These are phyloP conservation scores for Synanthedon tipuliformis DNA, from an alignment of 2,888 invertebrate genomes.

Conservation along the genomic window DNA sequence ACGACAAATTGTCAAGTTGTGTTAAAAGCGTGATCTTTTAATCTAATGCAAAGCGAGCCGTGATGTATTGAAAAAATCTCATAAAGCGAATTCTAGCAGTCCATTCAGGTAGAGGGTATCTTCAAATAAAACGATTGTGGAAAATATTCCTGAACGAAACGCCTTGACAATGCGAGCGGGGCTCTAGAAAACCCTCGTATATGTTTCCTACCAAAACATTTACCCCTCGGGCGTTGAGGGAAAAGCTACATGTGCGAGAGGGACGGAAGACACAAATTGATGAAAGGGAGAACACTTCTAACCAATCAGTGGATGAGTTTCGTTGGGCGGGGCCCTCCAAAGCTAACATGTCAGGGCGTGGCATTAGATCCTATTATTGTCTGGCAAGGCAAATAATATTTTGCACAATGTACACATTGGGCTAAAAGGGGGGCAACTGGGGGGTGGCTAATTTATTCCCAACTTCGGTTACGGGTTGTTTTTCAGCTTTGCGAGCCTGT, in stretches of 20 bases:
- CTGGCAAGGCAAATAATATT: slow-evolving; percentile 80
- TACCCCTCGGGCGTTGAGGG: slow-evolving; percentile 67
- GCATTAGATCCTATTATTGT: slow-evolving; percentile 69
- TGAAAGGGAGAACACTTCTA: slow-evolving; percentile 21
- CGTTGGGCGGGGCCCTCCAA: slow-evolving; percentile 51
- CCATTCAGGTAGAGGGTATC: slow-evolving; percentile 58
- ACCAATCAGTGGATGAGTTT: slow-evolving; percentile 38
- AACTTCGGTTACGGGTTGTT: slow-evolving; percentile 70
- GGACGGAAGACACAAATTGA: slow-evolving; percentile 17
- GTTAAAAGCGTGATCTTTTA: slow-evolving; percentile 36
- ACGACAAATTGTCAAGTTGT: slow-evolving; percentile 19
- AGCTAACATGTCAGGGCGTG: slow-evolving; percentile 71
- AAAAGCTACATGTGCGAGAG: slow-evolving; percentile 53
- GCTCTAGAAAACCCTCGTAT: slow-evolving; percentile 65
- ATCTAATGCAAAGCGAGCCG: slow-evolving; percentile 43
- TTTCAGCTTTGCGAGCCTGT: slow-evolving; percentile 69
- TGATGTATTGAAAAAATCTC: slow-evolving; percentile 53
- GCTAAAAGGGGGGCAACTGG: slow-evolving; percentile 41
- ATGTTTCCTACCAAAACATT: slow-evolving; percentile 70
- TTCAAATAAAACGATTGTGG: slow-evolving; percentile 60
- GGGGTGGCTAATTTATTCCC: slow-evolving; percentile 67
- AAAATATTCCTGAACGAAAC: slow-evolving; percentile 53
- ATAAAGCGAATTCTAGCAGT: slow-evolving; percentile 64
- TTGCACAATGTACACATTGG: slow-evolving; percentile 79
- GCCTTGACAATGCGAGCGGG: slow-evolving; percentile 53